Evolutionary conservation across 2,113 vertebrate species (phyloP), one percentile per base, ranked within the genome.

Genomic region (Tachysurus vachellii): DNA sequence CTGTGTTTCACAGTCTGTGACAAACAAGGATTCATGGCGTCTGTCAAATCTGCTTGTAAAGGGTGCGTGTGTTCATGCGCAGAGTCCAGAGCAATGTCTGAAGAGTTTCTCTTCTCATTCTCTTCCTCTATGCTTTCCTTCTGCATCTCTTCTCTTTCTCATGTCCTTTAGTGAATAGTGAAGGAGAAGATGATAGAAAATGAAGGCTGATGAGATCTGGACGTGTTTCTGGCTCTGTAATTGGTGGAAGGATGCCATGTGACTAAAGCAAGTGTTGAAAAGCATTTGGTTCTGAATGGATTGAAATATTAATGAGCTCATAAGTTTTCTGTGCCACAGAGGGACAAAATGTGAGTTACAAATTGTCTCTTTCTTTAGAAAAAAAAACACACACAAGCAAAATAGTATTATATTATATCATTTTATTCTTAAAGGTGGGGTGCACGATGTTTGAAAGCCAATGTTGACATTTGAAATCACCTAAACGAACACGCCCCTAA

Each of bases 161-260:
- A 83, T 82, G 31, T 66, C 44, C 42, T 31, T 82, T 84, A 61
- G 42, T 47, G 57, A 82, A 77, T 44, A 44, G 80, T 83, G 80
- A 44, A 68, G 5, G 31, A 57, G 31, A 57, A 77, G 76, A 59
- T 28, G 44, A 17, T 59, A 77, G 80, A 53, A 44, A 44, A 68
- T 42, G 42, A 79, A 31, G n/a, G 36, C 61, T n/a, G 44, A 71
- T 86, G 62, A 86, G 84, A 86, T 86, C 44, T 86, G 70, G 36
- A 89, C 86, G 68, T 16, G n/a, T n/a, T 36, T 70, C 64, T 59
- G 14, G 28, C 44, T 84, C 9, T 64, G 9, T 64, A 31, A 28
- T 53, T 31, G 73, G 71, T 79, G 17, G 53, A 57, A 62, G 73
- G 31, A 36, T 66, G 75, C n/a, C 59, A 77, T 64, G 19, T 53